A percentile compares a stretch with the other conserved stretches of the same genome.
Conservation (phyloP, 2,888 invertebrate genomes). For the Diarsia brunnea region DNA sequence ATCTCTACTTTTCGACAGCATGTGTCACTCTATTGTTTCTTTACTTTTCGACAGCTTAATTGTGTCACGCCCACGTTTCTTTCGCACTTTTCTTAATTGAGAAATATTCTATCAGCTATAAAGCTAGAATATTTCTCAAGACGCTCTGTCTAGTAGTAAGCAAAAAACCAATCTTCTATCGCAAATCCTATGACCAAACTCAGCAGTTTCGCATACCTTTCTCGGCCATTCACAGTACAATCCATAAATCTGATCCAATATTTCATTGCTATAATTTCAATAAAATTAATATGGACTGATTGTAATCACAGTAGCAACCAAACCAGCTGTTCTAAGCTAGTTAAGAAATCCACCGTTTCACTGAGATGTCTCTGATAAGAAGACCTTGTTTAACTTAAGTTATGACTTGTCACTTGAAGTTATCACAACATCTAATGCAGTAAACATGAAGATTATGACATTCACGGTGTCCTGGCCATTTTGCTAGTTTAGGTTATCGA, state of each 20-base stretch:
- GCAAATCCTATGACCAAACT: neutral
- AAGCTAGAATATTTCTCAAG: too few relatives aligned
- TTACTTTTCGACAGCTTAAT: too few relatives aligned
- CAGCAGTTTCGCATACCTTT: conserved; percentile 12
- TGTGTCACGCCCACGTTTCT: too few relatives aligned
- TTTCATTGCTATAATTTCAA: conserved; percentile 36
- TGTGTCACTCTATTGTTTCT: too few relatives aligned
- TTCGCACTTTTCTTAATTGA: too few relatives aligned
- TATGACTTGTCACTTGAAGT: conserved; percentile 41
- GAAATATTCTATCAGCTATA: too few relatives aligned
- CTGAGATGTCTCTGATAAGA: conserved; percentile 47
- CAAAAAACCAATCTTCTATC: neutral
- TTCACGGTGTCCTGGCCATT: conserved; percentile 29
- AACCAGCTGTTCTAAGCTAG: conserved; percentile 41
- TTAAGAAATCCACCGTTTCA: conserved; percentile 50
- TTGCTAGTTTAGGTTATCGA: conserved; percentile 12
- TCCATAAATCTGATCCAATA: conserved; percentile 14
- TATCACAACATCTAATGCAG: conserved; percentile 52
- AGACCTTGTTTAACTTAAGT: conserved; percentile 47
- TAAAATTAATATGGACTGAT: conserved; percentile 43
- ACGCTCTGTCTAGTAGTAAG: too few relatives aligned
- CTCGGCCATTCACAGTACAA: neutral
- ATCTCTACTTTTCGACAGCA: neutral
- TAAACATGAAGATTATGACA: conserved; percentile 58
- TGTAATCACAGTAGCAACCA: conserved; percentile 27